A percentile compares a stretch with the other conserved stretches of the same genome.
Conservation (phyloP, 2,113 vertebrate species). For the Ailurus styani region DNA sequence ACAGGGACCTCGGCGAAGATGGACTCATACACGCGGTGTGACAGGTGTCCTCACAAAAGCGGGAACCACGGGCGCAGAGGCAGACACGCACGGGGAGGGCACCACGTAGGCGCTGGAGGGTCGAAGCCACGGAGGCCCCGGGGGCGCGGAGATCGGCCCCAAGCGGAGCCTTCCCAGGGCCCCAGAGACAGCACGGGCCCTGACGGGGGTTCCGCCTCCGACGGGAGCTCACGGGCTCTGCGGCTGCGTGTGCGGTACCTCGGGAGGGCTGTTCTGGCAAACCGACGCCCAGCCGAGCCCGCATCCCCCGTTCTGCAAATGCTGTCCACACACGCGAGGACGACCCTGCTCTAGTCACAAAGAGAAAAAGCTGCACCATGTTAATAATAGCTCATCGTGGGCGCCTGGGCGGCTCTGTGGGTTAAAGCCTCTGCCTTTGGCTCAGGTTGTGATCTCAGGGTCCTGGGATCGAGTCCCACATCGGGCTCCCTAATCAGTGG, state of each 20-base stretch:
- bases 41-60: neutral
- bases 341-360: neutral
- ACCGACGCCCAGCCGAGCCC: too few relatives aligned
- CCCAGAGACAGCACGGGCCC: neutral
- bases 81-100: neutral
- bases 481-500: too few relatives aligned
- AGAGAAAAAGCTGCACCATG: neutral
- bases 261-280: neutral
- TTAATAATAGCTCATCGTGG: neutral
- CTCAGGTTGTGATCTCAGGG: too few relatives aligned
- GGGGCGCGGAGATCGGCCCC: too few relatives aligned
- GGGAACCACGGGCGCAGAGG: neutral
- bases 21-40: rapidly evolving
- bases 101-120: rapidly evolving
- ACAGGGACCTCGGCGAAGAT: neutral
- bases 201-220: too few relatives aligned
- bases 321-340: rapidly evolving
- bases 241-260: rapidly evolving
- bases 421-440: too few relatives aligned
- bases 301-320: rapidly evolving
- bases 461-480: too few relatives aligned
- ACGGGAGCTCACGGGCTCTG: rapidly evolving
- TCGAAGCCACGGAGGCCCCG: rapidly evolving
- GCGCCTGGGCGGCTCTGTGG: too few relatives aligned
- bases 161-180: neutral